Evolutionary conservation across 2,797 vertebrate species (phyloP), one percentile per base, ranked within the genome.

Genomic region (Cyclopterus lumpus): DNA sequence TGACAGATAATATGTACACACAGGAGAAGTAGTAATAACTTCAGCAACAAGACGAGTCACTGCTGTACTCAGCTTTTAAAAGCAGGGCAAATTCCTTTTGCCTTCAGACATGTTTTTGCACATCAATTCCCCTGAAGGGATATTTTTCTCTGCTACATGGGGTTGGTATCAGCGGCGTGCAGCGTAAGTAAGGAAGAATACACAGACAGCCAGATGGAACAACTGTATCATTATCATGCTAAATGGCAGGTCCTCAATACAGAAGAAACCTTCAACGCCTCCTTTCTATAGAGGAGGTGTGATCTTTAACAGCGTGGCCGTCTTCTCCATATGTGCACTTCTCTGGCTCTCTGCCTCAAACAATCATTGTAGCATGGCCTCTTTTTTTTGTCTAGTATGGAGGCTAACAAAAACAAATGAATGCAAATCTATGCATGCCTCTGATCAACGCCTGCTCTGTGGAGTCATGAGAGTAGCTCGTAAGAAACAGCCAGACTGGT

Each of bases 351-450:
- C 46, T 70, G 40, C 46, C 60, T 81, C 54, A 79, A 78, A 83
- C 59, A 70, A 77, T 68, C 74, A 71, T 10, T 40, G 53, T 34
- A 57, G 65, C 74, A 51, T 38, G 68, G 65, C 75, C 71, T 72
- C 78, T 76, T 82, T 76, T 81, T 53, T 61, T 76, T 66, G 67
- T 74, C 71, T 61, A 49, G 76, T 12, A 59, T 26, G 70, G 38
- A 82, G 66, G 73, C 71, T 78, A 75, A 89, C 72, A 69, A 84
- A 46, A 83, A 80, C 88, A 88, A 91, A 92, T 88, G 36, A 79
- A 92, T 93, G 90, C 91, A 88, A 94, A 94, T 93, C 46, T 89
- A 92, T 91, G 91, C 89, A 91, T 91, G 88, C 86, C 77, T 92
- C 77, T 83, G 83, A 90, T 80, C 73, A 63, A 60, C 20, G 30